Evolutionary conservation across 2,888 invertebrate genomes (phyloP), one percentile per base, ranked within the genome.

Genomic region (Emesis furor): DNA sequence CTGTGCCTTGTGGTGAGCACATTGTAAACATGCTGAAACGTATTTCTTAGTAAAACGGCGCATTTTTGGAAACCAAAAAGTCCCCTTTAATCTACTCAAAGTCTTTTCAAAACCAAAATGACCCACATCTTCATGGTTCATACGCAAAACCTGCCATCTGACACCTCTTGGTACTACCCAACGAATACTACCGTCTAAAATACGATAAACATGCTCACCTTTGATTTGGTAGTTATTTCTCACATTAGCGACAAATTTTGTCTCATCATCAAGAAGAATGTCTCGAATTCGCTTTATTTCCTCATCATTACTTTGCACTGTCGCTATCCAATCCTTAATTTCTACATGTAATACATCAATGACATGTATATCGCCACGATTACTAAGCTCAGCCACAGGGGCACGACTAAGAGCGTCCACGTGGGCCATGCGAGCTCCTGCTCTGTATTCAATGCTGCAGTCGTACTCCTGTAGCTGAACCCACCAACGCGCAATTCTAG

Each of bases 61-160:
- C 88, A 91, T 89, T 55, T 82, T 85, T 0, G 86, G 78, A 73
- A 91, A 91, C 90, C 90, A 91, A 79, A 76, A 91, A 24, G 68
- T 37, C n/a, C 73, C 37, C 37, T 59, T 46, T 3, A 79, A 67
- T 7, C 59, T 14, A 4, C 69, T 67, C 7, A 59, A 17, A 0
- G 88, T 88, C 68, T 84, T 89, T 10, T 82, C 78, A 3, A 75
- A 85, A 2, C 84, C 86, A 51, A 74, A 86, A 79, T 89, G 88
- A 1, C 89, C 89, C 0, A 88, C 62, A 7, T 89, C 88, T 42
- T 90, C 89, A 32, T 89, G 88, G 35, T 88, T 90, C 6, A n/a
- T 72, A 24, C 81, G 80, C 0, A 86, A 4, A 0, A 91, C 62
- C 55, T 89, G 89, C 88, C 89, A 90, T 0, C 89, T 32, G 0